Percentiles rank a stretch among this genome's conserved stretches.
Conservation (phyloP, 2,888 invertebrate genomes). For the Oegoconia quadripuncta region DNA sequence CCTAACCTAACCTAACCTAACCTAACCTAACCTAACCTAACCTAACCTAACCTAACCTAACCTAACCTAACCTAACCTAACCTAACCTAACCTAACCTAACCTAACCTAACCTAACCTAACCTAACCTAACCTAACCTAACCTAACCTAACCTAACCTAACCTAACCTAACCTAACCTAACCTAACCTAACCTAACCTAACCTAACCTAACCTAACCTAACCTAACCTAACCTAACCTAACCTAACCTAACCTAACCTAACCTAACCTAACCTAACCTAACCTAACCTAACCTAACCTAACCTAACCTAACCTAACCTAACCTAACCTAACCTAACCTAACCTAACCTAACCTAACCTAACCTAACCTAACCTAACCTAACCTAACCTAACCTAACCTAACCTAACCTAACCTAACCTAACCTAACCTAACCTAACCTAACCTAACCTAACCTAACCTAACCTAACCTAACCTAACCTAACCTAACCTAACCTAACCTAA, state of each 20-base stretch:
- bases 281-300: too few relatives aligned
- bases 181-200: conserved; percentile 14
- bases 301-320: too few relatives aligned
- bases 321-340: too few relatives aligned
- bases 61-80: conserved; percentile 15
- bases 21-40: conserved; percentile 9
- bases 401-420: too few relatives aligned
- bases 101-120: conserved; percentile 16
- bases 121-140: conserved; percentile 15
- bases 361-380: too few relatives aligned
- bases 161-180: conserved; percentile 14
- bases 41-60: conserved; percentile 8
- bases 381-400: too few relatives aligned
- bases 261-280: conserved; percentile 22
- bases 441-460: conserved; percentile 22
- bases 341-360: too few relatives aligned
- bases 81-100: conserved; percentile 15
- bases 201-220: conserved; percentile 17
- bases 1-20: conserved; percentile 9
- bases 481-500: too few relatives aligned
- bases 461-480: conserved; percentile 22
- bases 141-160: conserved; percentile 15
- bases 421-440: conserved; percentile 19
- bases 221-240: conserved; percentile 20
- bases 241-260: conserved; percentile 25